phyloP scores from a whole-genome alignment of 2,888 invertebrate genomes.

The Boloria euphrosyne region DNA sequence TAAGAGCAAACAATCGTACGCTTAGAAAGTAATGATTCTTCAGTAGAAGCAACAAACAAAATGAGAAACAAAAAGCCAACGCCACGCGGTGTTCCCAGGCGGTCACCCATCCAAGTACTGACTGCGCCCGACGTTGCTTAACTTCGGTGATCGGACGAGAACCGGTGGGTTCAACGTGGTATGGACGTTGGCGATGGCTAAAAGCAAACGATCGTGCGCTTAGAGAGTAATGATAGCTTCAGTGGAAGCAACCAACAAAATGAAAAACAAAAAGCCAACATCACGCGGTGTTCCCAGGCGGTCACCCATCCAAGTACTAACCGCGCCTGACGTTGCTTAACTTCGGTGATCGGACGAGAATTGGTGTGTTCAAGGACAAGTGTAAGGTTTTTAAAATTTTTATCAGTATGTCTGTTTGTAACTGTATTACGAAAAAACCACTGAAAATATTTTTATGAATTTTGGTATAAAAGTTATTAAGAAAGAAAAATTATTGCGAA shows the following conservation, averaged over 20 bases:
- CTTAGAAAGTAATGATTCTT: too few species aligned
- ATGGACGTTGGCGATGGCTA: conserved; percentile 6
- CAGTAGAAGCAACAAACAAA: too few species aligned
- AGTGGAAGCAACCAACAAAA: too few species aligned
- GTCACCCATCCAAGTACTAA: conserved; percentile 68
- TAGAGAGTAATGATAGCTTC: too few species aligned
- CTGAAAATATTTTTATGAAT: too few species aligned
- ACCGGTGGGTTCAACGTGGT: conserved; percentile 44
- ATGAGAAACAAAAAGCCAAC: conserved; percentile 60
- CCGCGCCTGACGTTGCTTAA: conserved; percentile 76
- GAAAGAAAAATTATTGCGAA: too few species aligned
- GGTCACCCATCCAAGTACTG: conserved; percentile 64
- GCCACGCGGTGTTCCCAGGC: conserved; percentile 61
- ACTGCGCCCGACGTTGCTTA: conserved; percentile 58
- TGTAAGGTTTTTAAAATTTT: too few species aligned
- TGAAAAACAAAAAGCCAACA: conserved; percentile 46
- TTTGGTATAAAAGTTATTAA: too few species aligned
- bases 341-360: conserved; percentile 79
- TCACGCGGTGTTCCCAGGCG: conserved; percentile 61
- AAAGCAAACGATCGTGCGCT: too few species aligned
- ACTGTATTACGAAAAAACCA: too few species aligned
- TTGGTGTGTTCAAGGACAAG: too few species aligned
- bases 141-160: conserved; percentile 57
- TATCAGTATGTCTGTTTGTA: too few species aligned
- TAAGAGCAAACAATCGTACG: background rate